Evolutionary conservation across 1,140 invertebrate species (phyloP), one percentile per base, ranked within the genome.

Genomic region (Drosophila bocki): DNA sequence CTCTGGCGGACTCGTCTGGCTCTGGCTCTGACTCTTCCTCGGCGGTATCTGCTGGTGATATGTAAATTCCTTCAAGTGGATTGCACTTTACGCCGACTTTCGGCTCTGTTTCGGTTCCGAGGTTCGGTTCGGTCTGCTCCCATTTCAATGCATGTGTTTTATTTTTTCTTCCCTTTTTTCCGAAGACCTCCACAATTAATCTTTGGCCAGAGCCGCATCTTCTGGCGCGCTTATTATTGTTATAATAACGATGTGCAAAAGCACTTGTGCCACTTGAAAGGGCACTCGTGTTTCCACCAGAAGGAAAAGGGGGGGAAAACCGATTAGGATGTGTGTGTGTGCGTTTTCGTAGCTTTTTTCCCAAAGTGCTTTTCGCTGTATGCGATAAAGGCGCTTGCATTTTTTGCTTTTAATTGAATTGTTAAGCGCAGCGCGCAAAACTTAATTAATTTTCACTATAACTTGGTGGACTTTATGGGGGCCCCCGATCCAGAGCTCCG

Each of bases 171-270:
- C 29, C 12, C 15, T 42, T 17, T 41, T 42, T 3, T 7, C 51
- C 44, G 75, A 54, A 37, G 72, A 69, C 64, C 78, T 65, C 71
- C 79, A 91, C 87, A 88, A 88, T 88, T 88, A 88, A 88, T 88
- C 85, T 90, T 80, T 83, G 83, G 67, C 80, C 72, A 80, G 67
- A 79, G 80, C 51, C 61, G 74, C 74, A 33, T 65, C 67, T 67
- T 63, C 35, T 54, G 62, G 37, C 44, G 39, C 44, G 88, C 88
- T 91, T 91, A 88, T 88, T 88, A 91, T 91, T 91, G 88, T 91
- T 91, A 83, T 91, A 91, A 91, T 91, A 91, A 91, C 82, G 90
- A 91, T 91, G 90, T 91, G 90, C 90, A 91, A 91, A 91, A 91
- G 90, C 90, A 91, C 90, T 91, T 91, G 90, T 90, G 87, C 70